Evolutionary conservation across 2,113 vertebrate species (phyloP).

Genomic region (Meles meles): DNA sequence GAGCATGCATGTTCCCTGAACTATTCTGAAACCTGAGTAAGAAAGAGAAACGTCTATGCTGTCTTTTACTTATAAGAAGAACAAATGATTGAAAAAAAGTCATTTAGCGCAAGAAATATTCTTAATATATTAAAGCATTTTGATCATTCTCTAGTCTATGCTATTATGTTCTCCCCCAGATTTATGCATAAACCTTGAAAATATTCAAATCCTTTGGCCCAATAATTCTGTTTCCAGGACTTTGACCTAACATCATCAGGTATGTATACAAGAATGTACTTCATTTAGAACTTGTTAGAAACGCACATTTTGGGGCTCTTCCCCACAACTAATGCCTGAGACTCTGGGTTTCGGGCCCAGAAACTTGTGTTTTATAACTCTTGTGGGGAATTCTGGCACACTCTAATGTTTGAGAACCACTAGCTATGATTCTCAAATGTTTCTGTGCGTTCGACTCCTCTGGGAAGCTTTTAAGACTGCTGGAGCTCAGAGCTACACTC

Average conservation of each 20-base stretch:
- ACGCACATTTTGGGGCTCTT: not conserved
- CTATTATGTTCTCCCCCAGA: not conserved
- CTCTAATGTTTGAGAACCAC: not conserved
- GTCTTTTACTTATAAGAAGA: not conserved
- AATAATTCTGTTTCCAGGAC: not conserved
- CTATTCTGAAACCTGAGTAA: not conserved
- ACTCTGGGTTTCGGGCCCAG: not conserved
- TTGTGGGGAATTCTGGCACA: not conserved
- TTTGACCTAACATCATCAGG: not conserved
- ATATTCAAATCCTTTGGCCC: not conserved
- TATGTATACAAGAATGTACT: not conserved
- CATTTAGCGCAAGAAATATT: not conserved
- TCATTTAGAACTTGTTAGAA: not conserved
- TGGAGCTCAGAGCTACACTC: not conserved
- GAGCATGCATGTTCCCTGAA: accelerated
- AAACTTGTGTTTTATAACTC: not conserved
- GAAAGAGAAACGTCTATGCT: not conserved
- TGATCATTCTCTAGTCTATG: not conserved
- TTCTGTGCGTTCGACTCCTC: not conserved
- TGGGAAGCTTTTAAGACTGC: not conserved
- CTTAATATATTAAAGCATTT: not conserved
- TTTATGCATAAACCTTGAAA: not conserved
- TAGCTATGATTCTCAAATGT: not conserved
- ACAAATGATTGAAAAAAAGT: not conserved
- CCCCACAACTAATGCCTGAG: not conserved